Percentiles rank a stretch among this genome's conserved stretches.
Conservation (phyloP, 2,113 vertebrate genomes). For the Oceanodroma tethys region DNA sequence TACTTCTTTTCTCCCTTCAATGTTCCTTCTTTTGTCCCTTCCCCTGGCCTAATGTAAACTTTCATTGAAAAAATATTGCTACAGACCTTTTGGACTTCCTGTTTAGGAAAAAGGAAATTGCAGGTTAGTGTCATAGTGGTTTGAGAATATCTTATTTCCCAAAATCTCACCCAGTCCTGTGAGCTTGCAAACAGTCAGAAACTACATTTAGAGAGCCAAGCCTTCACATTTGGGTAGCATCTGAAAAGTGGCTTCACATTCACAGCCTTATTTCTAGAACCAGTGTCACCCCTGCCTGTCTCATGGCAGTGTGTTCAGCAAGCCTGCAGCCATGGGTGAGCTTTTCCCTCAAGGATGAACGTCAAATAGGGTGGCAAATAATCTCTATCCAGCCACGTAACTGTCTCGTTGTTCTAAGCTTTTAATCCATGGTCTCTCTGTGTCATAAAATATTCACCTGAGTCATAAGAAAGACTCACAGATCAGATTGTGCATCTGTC, state of each 20-base stretch:
- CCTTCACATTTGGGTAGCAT: not conserved
- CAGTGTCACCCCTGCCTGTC: not conserved
- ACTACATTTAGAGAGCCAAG: not conserved
- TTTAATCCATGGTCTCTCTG: not conserved
- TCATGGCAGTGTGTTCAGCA: not conserved
- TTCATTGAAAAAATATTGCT: not conserved
- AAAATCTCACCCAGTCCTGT: not conserved
- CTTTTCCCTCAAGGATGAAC: rapidly evolving
- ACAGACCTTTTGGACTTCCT: not conserved
- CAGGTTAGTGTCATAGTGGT: not conserved
- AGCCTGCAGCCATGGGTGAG: not conserved
- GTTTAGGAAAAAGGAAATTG: not conserved
- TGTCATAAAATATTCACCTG: not conserved
- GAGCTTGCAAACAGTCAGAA: not conserved
- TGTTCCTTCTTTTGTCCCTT: not conserved
- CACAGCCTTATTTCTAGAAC: not conserved
- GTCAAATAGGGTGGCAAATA: not conserved
- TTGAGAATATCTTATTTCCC: not conserved
- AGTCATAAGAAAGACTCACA: not conserved
- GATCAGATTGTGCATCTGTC: not conserved
- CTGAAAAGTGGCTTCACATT: not conserved
- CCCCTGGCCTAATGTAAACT: not conserved
- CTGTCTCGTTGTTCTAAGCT: not conserved
- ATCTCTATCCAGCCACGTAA: not conserved
- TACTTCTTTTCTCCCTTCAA: not conserved